These are phyloP conservation scores for Zoanthus solanderi DNA, from an alignment of 92 coral and sea anemone species.

Conservation along the genomic window DNA sequence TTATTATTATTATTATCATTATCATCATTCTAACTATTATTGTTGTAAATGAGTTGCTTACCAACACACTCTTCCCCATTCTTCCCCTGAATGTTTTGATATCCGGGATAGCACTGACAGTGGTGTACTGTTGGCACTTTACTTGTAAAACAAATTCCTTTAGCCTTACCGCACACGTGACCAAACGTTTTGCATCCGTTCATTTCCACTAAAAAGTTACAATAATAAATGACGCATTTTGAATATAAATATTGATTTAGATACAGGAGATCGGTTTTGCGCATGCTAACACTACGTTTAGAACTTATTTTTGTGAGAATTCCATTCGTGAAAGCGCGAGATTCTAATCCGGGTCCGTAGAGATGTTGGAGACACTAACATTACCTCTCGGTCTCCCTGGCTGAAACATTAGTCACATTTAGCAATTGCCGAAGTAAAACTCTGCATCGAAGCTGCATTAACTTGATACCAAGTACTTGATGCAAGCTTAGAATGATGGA, in stretches of 20 bases:
- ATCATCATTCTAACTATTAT: not conserved
- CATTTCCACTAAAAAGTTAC: constrained; percentile 4
- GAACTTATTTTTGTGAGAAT: too few species aligned
- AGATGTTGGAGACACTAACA: too few species aligned
- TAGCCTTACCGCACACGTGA: constrained; percentile 24
- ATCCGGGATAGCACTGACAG: constrained; percentile 31
- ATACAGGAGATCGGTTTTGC: not conserved
- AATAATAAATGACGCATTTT: not conserved
- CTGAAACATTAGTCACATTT: too few species aligned
- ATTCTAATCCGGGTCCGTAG: too few species aligned
- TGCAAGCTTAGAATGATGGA: too few species aligned
- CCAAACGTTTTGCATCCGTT: constrained; percentile 18
- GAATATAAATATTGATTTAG: not conserved
- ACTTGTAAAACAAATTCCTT: not conserved
- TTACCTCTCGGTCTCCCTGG: too few species aligned
- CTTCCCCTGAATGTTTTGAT: not conserved
- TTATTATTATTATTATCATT: not conserved
- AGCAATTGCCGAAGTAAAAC: too few species aligned
- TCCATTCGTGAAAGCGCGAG: too few species aligned
- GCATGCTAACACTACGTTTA: not conserved
- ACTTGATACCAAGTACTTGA: too few species aligned
- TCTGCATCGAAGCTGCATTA: too few species aligned
- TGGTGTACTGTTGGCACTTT: constrained; percentile 35
- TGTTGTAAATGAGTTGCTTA: not conserved
- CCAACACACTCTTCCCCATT: constrained; percentile 10